Base-by-base conservation (phyloP, 2,797 vertebrate species). In the Tokudaia tokunoshimensis region DNA sequence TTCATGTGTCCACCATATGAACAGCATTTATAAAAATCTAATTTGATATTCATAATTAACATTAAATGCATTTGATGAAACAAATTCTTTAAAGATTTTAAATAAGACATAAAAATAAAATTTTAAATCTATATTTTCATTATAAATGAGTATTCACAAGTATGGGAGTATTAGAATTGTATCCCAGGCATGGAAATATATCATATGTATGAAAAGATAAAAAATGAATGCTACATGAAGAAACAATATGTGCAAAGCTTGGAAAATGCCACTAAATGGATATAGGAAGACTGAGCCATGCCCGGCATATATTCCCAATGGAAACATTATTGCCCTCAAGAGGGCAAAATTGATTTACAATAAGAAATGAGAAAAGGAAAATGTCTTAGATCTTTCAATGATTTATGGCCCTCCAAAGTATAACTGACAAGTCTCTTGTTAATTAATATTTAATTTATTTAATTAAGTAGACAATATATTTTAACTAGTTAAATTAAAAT, bases 401-500 rank as follows among this genome's bases (percentile, higher is more conserved):
- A 19, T 9, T 44, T 92, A 5, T 63, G 9, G 11, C 13, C 9
- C 24, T 86, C 5, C 4, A 70, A 91, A 89, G 24, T 0, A 37
- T 83, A 50, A 65, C 34, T 47, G 79, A 47, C 10, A 86, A 50
- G 31, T 87, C n/a, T 87, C 44, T 91, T 92, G 20, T 95, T 86
- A 70, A 44, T 91, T 89, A 75, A 76, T 76, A 84, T 92, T 92
- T 96, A 81, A 47, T 83, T 80, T 76, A 2, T 93, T 78, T 91
- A 50, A 88, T 72, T 93, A 94, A 19, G 3, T 80, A 87, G 3
- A 6, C 9, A 47, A 57, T 95, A 61, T 80, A 78, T 67, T 59
- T 96, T 84, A 86, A 89, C 80, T 85, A 94, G 70, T 81, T 59
- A 74, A 96, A 55, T 88, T 70, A 92, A 86, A 93, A 41, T 84